Base-by-base conservation (phyloP, 2,888 invertebrate genomes). In the Epirrhoe alternata region DNA sequence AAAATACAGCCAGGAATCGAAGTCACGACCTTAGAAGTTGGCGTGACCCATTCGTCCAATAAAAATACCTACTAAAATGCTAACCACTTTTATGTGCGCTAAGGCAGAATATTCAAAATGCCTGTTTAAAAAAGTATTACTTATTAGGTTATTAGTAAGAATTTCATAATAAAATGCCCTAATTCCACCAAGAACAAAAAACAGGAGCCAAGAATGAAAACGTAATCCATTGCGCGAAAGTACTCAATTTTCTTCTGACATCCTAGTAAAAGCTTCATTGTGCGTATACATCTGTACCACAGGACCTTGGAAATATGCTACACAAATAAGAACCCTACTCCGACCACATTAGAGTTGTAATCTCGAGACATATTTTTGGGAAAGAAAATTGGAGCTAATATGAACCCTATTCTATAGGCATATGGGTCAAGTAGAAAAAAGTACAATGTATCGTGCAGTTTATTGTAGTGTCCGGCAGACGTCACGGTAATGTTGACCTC, bases 221-320 rank as follows among this genome's bases (percentile, higher is more conserved):
- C 38, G 38, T 47, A 47, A 16, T 16, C 47, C 47, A 16, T 50
- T 12, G 52, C 52, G 14, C 45, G 12, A 47, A 47, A 47, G 14
- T 47, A 47, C 47, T 47, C 47, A 47, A 47, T 47, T 47, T 47
- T 47, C 47, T 47, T 47, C 16, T 47, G 47, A 47, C 47, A 47
- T 47, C 16, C 16, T 47, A 47, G 16, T 49, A 49, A 47, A 49
- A 57, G 33, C 33, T 31, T 52, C 33, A 31, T 52, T 52, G 30
- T 30, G n/a, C 17, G 10, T 51, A 42, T 45, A 45, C 45, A 45
- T 47, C 16, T 47, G 47, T 47, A 47, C 47, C 47, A 14, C 6
- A 16, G 14, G n/a, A 42, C 10, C 16, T 47, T 47, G 14, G 47
- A 47, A 47, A 47, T 6, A 16, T 16, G 14, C 14, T 7, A 47